These are phyloP conservation scores for Clytia hemisphaerica DNA, from an alignment of 30 jellyfish, hydroid and myxozoan genomes.

Conservation along the genomic window DNA sequence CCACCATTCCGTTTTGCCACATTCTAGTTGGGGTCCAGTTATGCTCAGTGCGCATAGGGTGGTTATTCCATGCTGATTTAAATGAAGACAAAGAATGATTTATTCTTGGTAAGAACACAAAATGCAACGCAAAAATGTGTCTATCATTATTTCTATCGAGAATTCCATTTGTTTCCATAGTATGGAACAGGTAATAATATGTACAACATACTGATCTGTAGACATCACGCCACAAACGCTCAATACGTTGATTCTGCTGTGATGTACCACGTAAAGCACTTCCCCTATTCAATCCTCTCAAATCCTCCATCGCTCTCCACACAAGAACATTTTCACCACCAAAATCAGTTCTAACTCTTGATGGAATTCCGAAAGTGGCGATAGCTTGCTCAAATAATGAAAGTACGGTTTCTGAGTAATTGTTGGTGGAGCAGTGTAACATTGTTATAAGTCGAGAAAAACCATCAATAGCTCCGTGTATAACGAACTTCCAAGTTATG, in stretches of 20 bases:
- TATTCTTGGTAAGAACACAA: slow-evolving; percentile 29
- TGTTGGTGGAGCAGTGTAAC: slow-evolving; percentile 35
- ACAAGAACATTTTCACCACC: slow-evolving; percentile 35
- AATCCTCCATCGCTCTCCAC: slow-evolving; percentile 27
- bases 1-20: slow-evolving; percentile 26
- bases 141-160: slow-evolving; percentile 11
- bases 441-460: slow-evolving; percentile 27
- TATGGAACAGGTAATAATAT: slow-evolving; percentile 16
- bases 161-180: slow-evolving; percentile 29
- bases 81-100: slow-evolving; percentile 10
- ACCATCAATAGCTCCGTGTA: slow-evolving; percentile 52
- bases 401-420: slow-evolving; percentile 23
- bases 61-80: slow-evolving; percentile 30
- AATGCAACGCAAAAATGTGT: slow-evolving; percentile 20
- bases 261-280: slow-evolving; percentile 2
- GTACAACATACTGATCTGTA: slow-evolving; percentile 16
- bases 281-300: slow-evolving; percentile 25
- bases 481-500: slow-evolving; percentile 39
- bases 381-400: slow-evolving; percentile 16
- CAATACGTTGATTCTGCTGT: slow-evolving; percentile 14
- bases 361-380: not conserved
- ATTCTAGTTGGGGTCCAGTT: slow-evolving; percentile 30
- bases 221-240: slow-evolving; percentile 31
- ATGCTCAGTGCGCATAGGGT: slow-evolving; percentile 29
- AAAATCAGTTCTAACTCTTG: slow-evolving; percentile 17